A percentile compares a stretch with the other conserved stretches of the same genome.
Conservation (phyloP, 2,113 vertebrate genomes). For the Catagonus wagneri region DNA sequence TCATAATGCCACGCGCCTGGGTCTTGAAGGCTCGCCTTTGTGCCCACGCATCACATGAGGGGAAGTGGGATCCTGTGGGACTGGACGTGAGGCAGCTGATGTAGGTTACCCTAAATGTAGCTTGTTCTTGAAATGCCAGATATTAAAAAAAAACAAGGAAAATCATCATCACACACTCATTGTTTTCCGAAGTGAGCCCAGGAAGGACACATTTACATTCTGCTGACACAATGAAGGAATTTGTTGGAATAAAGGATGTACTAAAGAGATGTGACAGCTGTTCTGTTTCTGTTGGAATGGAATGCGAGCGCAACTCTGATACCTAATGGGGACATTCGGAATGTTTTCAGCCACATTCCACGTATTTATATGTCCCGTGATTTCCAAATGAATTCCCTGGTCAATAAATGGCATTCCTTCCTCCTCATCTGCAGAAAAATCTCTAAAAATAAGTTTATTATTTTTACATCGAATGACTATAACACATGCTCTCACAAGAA, state of each 20-base stretch:
- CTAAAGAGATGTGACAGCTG: conserved; percentile 85
- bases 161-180: conserved; percentile 85
- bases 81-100: conserved; percentile 45
- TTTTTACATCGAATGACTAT: conserved; percentile 60
- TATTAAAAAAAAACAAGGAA: conserved; percentile 65
- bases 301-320: conserved; percentile 66
- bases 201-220: conserved; percentile 87
- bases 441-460: conserved; percentile 72
- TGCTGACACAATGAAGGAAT: conserved; percentile 86
- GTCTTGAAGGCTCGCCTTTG: conserved; percentile 67
- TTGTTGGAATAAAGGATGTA: conserved; percentile 83
- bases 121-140: conserved; percentile 84
- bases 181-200: conserved; percentile 85
- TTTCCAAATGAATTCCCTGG: conserved; percentile 51
- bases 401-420: conserved; percentile 50
- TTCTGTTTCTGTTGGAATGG: conserved; percentile 75
- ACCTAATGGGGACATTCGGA: conserved; percentile 29
- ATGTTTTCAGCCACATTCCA: not conserved
- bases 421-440: conserved; percentile 45
- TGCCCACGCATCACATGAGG: conserved; percentile 50
- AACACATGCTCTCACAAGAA: conserved; percentile 59
- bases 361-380: conserved; percentile 43
- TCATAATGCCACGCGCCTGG: not conserved
- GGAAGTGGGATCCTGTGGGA: conserved; percentile 62
- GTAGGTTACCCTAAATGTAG: conserved; percentile 77